Evolutionary conservation across 2,888 invertebrate species (phyloP).

Genomic region (Sisyra terminalis): DNA sequence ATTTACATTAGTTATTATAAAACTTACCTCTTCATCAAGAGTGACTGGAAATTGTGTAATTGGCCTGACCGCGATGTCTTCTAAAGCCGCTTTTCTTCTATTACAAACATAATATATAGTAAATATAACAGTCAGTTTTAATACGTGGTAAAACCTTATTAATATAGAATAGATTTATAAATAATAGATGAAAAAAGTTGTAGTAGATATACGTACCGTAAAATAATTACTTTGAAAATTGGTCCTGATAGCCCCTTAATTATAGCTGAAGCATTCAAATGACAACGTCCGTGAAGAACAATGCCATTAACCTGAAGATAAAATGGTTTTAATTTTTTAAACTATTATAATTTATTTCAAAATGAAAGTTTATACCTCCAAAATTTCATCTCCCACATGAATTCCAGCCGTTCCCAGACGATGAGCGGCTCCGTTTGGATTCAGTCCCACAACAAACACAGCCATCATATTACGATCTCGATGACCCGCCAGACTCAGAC

Average conservation of each 20-base stretch:
- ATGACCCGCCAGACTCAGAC: constrained; percentile 88
- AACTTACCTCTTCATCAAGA: constrained; percentile 69
- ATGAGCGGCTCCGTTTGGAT: constrained; percentile 70
- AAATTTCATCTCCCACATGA: constrained; percentile 83
- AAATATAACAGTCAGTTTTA: too few species aligned
- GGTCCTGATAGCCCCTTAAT: constrained; percentile 81
- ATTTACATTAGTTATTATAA: too few species aligned
- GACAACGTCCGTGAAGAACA: constrained; percentile 85
- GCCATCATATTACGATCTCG: constrained; percentile 89
- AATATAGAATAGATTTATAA: too few species aligned
- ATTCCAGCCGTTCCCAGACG: constrained; percentile 45
- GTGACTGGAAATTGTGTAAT: constrained; percentile 71
- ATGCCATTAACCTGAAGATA: constrained; percentile 72
- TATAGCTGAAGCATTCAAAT: constrained; percentile 89
- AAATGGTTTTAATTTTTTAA: constrained; percentile 11
- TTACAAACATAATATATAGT: constrained; percentile 19
- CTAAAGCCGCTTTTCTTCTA: constrained; percentile 53
- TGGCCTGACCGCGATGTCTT: constrained; percentile 80
- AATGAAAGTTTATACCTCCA: constrained; percentile 47
- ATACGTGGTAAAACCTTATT: too few species aligned
- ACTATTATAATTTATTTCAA: background rate
- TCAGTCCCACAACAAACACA: constrained; percentile 90
- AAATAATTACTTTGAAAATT: constrained; percentile 67
- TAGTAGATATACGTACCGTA: constrained; percentile 60
- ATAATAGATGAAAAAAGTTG: too few species aligned